Base-by-base conservation (phyloP, 1,140 invertebrate genomes). In the Parasteatoda tepidariorum region DNA sequence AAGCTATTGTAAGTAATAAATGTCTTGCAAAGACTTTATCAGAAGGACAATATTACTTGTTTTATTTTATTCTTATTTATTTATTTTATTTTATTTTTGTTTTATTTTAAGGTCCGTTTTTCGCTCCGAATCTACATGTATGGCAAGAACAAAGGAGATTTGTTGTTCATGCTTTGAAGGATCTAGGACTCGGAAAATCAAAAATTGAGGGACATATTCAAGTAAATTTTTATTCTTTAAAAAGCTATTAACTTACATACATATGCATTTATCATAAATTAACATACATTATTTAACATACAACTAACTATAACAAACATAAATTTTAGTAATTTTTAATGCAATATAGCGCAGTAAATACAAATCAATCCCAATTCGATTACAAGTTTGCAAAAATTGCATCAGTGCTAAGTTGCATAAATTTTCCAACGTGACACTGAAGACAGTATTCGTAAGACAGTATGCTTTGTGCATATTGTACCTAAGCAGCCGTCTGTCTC, bases 131-230 rank as follows among this genome's bases (percentile, higher is more conserved):
- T 0, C 85, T 85, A 0, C 89, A 90, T 11, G 86, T 93, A 5
- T 96, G 95, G 95, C 91, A 90, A 66, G 92, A 93, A 85, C 93
- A 96, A 84, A 90, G 95, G 55, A 89, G 89, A 66, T 96, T 96
- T 88, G 91, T 93, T 2, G 87, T 95, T 54, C 92, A 92, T 75
- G 91, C 93, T 76, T 90, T 97, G 84, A 91, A 91, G 34, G 89
- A 92, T 24, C 90, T 95, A 9, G 95, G 95, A 22, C 94, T 94
- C 81, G 94, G 95, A 0, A 93, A 93, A 86, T 90, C 89, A 2
- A 88, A 90, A 61, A 95, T 96, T 92, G 93, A 94, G 84, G 89
- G 91, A 6, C 91, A 93, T 67, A 93, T 96, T 18, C 89, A 91
- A 74, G 90, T 85, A 55, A 57, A 48, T 54, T 48, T 9, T 4